phyloP scores from a whole-genome alignment of 2,888 invertebrate genomes.

The Chrysolina americana region DNA sequence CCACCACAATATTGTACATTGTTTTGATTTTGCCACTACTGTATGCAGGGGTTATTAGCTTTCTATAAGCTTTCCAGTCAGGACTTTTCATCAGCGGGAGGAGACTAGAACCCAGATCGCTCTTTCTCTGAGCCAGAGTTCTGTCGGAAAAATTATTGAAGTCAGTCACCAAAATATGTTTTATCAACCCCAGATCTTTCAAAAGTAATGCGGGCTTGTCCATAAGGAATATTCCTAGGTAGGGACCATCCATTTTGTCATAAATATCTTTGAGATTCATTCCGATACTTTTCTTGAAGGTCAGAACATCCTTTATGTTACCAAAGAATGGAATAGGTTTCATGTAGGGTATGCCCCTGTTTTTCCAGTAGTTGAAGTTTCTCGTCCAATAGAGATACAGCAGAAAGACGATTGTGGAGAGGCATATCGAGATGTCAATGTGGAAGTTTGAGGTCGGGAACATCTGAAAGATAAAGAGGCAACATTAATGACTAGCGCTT shows the following conservation, averaged over 20 bases:
- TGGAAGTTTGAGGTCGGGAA: slow-evolving; percentile 41
- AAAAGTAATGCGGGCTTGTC: slow-evolving; percentile 69
- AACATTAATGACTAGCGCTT: no score
- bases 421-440: slow-evolving; percentile 38
- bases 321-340: slow-evolving; percentile 68
- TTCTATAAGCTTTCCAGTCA: slow-evolving; percentile 29
- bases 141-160: slow-evolving; percentile 71
- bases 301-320: slow-evolving; percentile 65
- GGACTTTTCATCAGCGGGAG: slow-evolving; percentile 29
- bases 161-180: slow-evolving; percentile 69
- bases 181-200: slow-evolving; percentile 69
- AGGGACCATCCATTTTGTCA: slow-evolving; percentile 55
- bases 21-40: slow-evolving; percentile 25
- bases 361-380: slow-evolving; percentile 68
- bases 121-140: slow-evolving; percentile 61
- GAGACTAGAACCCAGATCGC: slow-evolving; percentile 19
- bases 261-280: slow-evolving; percentile 44
- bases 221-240: slow-evolving; percentile 70
- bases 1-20: slow-evolving; percentile 27
- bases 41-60: slow-evolving; percentile 23
- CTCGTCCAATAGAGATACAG: slow-evolving; percentile 63
- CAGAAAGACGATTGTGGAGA: slow-evolving; percentile 45
- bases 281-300: slow-evolving; percentile 53
- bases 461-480: slow-evolving; percentile 36
- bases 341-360: slow-evolving; percentile 64